Conservation (phyloP, 2,888 invertebrate genomes). For the Eristalis intricaria region DNA sequence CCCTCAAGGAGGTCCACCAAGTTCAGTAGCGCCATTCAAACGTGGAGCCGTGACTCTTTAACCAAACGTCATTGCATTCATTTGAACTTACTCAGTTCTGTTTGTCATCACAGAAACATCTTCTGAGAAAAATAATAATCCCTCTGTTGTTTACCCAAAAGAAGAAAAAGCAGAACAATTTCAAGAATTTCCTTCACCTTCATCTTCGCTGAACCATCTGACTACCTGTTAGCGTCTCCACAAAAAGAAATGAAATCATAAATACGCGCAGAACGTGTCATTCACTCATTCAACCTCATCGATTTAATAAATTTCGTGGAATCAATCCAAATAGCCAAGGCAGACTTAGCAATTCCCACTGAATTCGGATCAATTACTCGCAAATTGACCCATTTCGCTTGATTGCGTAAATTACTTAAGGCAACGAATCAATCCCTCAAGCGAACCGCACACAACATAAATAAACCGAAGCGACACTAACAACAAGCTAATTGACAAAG, state of each 20-base stretch:
- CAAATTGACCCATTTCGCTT: conserved; percentile 49
- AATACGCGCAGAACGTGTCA: background rate
- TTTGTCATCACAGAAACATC: no score
- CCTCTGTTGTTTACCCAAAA: background rate
- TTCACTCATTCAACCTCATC: background rate
- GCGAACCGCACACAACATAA: conserved; percentile 1
- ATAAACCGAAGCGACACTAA: conserved; percentile 8
- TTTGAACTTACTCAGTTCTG: no score
- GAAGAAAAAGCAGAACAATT: background rate
- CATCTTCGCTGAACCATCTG: background rate
- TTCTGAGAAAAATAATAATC: background rate
- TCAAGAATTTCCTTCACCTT: background rate
- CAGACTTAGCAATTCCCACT: background rate
- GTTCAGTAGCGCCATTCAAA: no score
- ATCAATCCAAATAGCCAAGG: background rate
- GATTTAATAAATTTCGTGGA: background rate
- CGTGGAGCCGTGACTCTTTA: no score
- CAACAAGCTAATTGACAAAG: conserved; percentile 38
- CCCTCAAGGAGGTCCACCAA: no score
- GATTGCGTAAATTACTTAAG: conserved; percentile 39
- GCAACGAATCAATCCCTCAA: conserved; percentile 35
- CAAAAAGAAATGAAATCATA: background rate
- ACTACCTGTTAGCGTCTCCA: background rate
- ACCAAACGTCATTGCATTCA: no score
- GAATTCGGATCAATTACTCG: conserved; percentile 31